Base-by-base conservation (phyloP, 2,888 invertebrate genomes). In the Alviniconcha strummeri region DNA sequence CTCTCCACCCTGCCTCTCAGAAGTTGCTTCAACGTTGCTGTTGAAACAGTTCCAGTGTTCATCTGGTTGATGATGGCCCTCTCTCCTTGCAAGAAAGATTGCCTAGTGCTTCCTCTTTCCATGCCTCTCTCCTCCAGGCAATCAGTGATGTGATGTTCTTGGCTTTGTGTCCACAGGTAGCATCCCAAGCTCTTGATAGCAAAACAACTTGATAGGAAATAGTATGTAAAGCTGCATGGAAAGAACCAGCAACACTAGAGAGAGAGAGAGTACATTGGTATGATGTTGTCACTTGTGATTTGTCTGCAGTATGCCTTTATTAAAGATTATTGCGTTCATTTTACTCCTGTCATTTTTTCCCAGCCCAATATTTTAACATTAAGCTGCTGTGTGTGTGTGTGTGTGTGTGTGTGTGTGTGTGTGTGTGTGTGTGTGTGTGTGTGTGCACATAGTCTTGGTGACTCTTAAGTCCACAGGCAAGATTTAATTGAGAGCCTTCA, bases 391-490 rank as follows among this genome's bases (percentile, higher is more conserved):
- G 69, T 69, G 69, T 69, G 69, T 69, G 69, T 69, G 7, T 69
- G 69, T 69, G 69, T 69, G 69, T 69, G 69, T 69, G 69, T 69
- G 7, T 69, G 69, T 69, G 69, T 69, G 69, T 69, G 69, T 69
- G 69, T 69, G 7, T 69, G 69, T 69, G 69, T 69, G 69, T 69
- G 69, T 69, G 69, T 69, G 7, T 69, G 69, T 69, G 69, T 69
- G 69, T 69, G 69, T 69, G 69, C 6, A n/a, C 6, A n/a, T 69
- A 17, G 1, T 69, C 69, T 5, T 56, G 56, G 55, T 17, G n/a
- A 5, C 55, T n/a, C n/a, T n/a, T 36, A 36, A 36, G 36, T 36
- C 36, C 36, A 1, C 36, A 36, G 36, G 36, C 36, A 36, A 36
- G 36, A 36, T 36, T 36, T 75, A n/a, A 75, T 75, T 7, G 55